Base-by-base conservation (phyloP, 2,113 vertebrate genomes). In the Zingel zingel region DNA sequence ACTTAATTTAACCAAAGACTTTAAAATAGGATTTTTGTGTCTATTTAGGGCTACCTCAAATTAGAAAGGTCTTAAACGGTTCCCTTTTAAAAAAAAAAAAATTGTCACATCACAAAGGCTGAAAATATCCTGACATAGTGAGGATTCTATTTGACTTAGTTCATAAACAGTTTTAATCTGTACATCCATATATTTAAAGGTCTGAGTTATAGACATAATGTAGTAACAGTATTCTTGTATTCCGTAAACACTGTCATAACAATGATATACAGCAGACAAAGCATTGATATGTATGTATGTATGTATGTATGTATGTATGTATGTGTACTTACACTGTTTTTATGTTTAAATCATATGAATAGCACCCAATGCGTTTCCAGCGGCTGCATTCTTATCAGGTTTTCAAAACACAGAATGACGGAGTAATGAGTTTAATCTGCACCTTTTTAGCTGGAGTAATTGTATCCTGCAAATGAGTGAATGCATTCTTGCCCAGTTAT, bases 361-460 rank as follows among this genome's bases (percentile, higher is more conserved):
- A 21, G 27, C 81, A 47, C 68, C 59, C 15, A 83, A 74, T 51
- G 69, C 47, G 47, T 74, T 85, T 79, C 27, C 81, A 77, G 36
- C 14, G 70, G 45, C 70, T 21, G 62, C 65, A 23, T 74, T 83
- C 78, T 76, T 80, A 75, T 86, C 68, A 62, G 86, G 50, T 82
- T 77, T 78, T 82, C 64, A 88, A 64, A 21, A 62, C 71, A 25
- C 74, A 59, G 70, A 79, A 53, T 57, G 56, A 21, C 33, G 59
- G 25, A 23, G 5, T 74, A 85, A 91, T 89, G 83, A 86, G 69
- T 88, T 88, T 50, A 89, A 27, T 83, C 77, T 87, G 66, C 74
- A 65, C 85, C 58, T 79, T 39, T n/a, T 79, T 45, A 75, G 75
- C 59, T 83, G 59, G 53, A 82, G 74, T 75, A 69, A 86, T 61